These are phyloP conservation scores for Prunella fulvescens DNA, from an alignment of 2,113 vertebrate genomes.

Conservation along the genomic window DNA sequence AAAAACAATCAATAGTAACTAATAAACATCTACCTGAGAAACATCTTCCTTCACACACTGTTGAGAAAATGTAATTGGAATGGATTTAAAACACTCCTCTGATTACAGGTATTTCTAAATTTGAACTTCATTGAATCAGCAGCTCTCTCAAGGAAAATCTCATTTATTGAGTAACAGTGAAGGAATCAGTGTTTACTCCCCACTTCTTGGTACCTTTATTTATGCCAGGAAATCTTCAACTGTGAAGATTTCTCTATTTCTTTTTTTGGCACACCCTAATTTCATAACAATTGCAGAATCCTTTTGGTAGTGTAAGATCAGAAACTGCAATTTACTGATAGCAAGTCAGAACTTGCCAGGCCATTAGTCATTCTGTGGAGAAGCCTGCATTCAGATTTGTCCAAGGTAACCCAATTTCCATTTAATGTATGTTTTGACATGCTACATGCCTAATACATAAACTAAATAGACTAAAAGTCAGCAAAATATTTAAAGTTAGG, in stretches of 20 bases:
- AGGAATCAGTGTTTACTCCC: background rate
- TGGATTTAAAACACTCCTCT: background rate
- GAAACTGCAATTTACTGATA: background rate
- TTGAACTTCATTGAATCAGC: background rate
- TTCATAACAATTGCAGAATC: constrained; percentile 3
- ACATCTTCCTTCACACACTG: background rate
- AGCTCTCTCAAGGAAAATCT: background rate
- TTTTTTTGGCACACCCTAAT: background rate
- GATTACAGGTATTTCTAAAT: background rate
- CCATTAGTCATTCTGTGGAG: background rate
- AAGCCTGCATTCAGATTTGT: background rate
- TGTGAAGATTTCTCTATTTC: background rate
- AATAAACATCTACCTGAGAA: background rate
- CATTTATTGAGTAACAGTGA: background rate
- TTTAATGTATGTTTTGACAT: background rate
- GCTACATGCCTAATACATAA: background rate
- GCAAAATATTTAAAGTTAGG: background rate
- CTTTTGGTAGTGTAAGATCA: background rate
- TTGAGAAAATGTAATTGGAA: background rate
- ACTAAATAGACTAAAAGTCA: background rate
- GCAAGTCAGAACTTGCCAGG: background rate
- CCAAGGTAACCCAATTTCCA: background rate
- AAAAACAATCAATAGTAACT: background rate
- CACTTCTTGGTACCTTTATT: background rate
- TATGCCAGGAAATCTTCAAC: background rate